Conservation (phyloP, 1,140 invertebrate genomes). For the Eciton burchellii region DNA sequence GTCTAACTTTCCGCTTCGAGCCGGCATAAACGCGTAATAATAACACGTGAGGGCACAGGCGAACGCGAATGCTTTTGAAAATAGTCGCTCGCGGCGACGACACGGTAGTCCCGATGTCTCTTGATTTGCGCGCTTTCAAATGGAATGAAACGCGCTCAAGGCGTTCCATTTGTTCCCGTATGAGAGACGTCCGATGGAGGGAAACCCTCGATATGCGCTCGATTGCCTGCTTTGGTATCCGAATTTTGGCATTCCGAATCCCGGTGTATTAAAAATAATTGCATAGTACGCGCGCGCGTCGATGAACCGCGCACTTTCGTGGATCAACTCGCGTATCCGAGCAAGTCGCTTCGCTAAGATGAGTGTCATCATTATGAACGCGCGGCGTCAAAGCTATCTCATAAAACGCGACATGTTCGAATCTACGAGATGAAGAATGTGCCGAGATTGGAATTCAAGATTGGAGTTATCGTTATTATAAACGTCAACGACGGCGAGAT, state of each 20-base stretch:
- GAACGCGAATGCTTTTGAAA: slow-evolving; percentile 1
- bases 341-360: slow-evolving; percentile 43
- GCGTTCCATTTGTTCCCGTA: neutral
- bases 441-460: neutral
- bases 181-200: neutral
- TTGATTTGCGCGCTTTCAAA: slow-evolving; percentile 16
- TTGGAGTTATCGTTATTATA: neutral
- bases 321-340: slow-evolving; percentile 7
- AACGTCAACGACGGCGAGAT: neutral
- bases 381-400: slow-evolving; percentile 1
- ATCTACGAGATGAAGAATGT: neutral
- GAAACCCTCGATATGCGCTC: too few species aligned
- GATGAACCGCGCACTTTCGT: slow-evolving; percentile 23
- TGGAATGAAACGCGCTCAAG: neutral
- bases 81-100: neutral
- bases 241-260: slow-evolving; percentile 10
- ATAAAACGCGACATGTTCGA: neutral
- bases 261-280: slow-evolving; percentile 8
- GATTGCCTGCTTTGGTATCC: neutral
- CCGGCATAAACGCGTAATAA: neutral
- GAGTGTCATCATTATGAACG: slow-evolving; percentile 14
- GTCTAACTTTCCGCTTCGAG: slow-evolving; percentile 1
- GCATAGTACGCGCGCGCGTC: slow-evolving; percentile 17
- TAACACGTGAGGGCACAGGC: neutral
- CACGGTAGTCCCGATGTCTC: neutral